Evolutionary conservation across 1,140 invertebrate genomes (phyloP), one percentile per base, ranked within the genome.

Genomic region (Leptinotarsa undecemlineata): DNA sequence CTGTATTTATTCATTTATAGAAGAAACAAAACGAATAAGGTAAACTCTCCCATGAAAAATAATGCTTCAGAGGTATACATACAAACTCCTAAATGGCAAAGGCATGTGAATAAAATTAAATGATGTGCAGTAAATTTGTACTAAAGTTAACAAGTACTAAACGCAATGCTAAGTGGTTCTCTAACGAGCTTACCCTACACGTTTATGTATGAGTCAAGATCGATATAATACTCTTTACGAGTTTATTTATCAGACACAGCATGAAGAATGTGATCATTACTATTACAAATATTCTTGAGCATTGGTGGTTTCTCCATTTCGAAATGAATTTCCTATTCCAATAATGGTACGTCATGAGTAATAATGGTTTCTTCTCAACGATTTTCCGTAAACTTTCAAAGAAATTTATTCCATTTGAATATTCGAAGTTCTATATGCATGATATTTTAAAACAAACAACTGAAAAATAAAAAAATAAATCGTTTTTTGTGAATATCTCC

Each of bases 141-240:
- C 67, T 78, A 76, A 75, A 74, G 68, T 78, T 78, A 78, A 78
- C 76, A 75, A 78, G 71, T 78, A 78, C 76, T 78, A 78, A 78
- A 78, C 72, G 74, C 74, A 78, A 75, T 75, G 70, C 73, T 75
- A 75, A 76, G 57, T 76, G 75, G 48, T 72, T 71, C 57, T 76
- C 71, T 76, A 76, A 76, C 64, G 74, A 76, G 74, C 70, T 67
- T 48, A 47, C 47, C 48, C 68, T 70, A 70, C 68, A 70, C 68
- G 68, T 70, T 70, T 57, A 57, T 51, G 68, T 70, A 47, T 42
- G 26, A 33, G 42, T 42, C 23, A 23, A 23, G 64, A 67, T 67
- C 64, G 64, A 67, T 67, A 42, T 67, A 19, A 57, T 57, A 57
- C 51, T 57, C 17, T 57, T 57, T 57, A 23, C 64, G 64, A 23